These are phyloP conservation scores for Psephotus haematonotus DNA, from an alignment of 2,113 vertebrate species.

Conservation along the genomic window DNA sequence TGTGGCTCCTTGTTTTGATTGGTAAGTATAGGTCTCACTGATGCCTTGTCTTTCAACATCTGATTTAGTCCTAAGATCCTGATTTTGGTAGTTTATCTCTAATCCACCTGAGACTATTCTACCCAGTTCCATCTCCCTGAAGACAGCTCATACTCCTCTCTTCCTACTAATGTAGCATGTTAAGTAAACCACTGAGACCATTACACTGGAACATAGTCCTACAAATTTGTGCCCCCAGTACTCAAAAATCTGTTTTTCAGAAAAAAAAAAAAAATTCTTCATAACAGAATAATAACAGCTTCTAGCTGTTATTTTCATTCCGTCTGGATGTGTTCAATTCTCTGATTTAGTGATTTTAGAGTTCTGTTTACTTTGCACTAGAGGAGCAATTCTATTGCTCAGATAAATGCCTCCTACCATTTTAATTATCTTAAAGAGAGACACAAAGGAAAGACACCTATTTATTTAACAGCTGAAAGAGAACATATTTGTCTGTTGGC, in stretches of 20 bases:
- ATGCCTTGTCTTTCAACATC: not conserved
- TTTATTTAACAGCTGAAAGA: not conserved
- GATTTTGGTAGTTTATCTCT: slow-evolving; percentile 4
- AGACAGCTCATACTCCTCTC: not conserved
- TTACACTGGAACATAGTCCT: not conserved
- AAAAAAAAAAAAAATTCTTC: not conserved
- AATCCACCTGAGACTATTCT: not conserved
- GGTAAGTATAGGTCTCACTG: not conserved
- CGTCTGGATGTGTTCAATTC: not conserved
- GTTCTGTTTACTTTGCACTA: slow-evolving; percentile 24
- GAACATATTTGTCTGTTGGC: not conserved
- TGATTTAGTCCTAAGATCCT: not conserved
- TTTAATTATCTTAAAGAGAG: slow-evolving; percentile 60
- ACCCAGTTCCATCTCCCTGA: not conserved
- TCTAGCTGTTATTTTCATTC: not conserved
- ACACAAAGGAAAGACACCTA: not conserved
- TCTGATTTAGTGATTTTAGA: slow-evolving; percentile 41
- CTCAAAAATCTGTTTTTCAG: not conserved
- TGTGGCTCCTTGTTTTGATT: not conserved
- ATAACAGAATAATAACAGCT: not conserved
- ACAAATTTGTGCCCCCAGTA: not conserved
- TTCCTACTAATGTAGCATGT: not conserved
- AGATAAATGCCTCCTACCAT: slow-evolving; percentile 29
- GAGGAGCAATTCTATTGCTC: not conserved
- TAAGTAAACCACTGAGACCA: not conserved